Conservation (phyloP, 2,113 vertebrate species). For the Elachura formosa region DNA sequence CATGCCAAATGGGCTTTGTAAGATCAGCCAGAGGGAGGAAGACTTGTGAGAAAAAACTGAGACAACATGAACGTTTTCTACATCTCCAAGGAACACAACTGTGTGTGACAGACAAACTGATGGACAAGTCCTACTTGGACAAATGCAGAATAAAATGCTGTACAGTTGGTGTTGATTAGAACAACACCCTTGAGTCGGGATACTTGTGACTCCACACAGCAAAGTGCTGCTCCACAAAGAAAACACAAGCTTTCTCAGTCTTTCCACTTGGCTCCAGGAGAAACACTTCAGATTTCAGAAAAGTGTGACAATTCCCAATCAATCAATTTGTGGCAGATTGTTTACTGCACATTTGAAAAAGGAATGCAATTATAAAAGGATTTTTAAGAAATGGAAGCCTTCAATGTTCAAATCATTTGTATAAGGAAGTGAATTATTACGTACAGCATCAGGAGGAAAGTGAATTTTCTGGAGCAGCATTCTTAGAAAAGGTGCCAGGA, state of each 20-base stretch:
- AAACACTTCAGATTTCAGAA: background rate
- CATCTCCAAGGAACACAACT: background rate
- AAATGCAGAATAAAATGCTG: background rate
- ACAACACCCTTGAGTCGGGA: background rate
- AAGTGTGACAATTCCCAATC: background rate
- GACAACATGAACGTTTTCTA: fast-evolving
- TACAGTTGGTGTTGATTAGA: background rate
- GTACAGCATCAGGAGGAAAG: background rate
- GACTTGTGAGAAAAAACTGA: background rate
- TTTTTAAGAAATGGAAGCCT: background rate
- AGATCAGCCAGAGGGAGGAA: background rate
- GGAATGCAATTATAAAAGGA: background rate
- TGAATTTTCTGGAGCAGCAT: background rate
- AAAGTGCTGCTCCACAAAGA: background rate
- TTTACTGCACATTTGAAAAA: background rate
- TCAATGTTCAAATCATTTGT: background rate
- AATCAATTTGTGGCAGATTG: background rate
- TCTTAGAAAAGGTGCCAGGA: background rate
- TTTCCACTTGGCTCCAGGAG: background rate
- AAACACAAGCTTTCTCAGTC: background rate
- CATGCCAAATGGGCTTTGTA: background rate
- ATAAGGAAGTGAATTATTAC: background rate
- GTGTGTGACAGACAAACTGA: background rate
- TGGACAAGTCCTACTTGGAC: background rate
- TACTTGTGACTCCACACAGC: background rate